Percentiles rank a stretch among this genome's conserved stretches.
Conservation (phyloP, 2,113 vertebrate genomes). For the Alligator sinensis region DNA sequence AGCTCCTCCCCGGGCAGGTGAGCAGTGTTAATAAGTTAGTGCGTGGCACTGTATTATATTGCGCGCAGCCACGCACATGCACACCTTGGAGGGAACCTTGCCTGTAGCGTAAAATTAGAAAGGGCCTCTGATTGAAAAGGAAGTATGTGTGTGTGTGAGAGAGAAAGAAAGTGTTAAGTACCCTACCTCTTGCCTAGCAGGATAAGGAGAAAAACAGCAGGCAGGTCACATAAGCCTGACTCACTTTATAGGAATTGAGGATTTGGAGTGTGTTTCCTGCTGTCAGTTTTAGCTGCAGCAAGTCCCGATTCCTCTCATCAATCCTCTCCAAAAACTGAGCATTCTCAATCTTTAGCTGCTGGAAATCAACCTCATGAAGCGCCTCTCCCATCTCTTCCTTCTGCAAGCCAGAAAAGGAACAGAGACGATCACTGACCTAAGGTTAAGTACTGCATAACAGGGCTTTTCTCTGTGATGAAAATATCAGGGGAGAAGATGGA, state of each 20-base stretch:
- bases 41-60: neutral
- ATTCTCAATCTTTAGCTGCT: constrained; percentile 83
- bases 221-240: neutral
- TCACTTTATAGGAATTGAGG: constrained; percentile 80
- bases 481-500: neutral
- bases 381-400: constrained; percentile 80
- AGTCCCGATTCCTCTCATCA: constrained; percentile 76
- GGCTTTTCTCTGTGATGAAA: neutral
- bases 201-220: neutral
- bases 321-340: constrained; percentile 74
- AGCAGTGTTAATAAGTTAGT: neutral
- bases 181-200: neutral
- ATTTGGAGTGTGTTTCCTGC: constrained; percentile 70
- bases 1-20: no score
- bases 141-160: neutral
- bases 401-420: constrained; percentile 53
- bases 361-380: constrained; percentile 73
- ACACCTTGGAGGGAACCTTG: no score
- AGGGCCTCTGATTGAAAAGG: neutral
- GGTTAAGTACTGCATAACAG: neutral
- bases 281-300: constrained; percentile 78
- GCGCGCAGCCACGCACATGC: no score
- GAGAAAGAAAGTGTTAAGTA: no score
- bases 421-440: neutral
- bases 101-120: neutral